Percentiles rank a stretch among this genome's conserved stretches.
These are phyloP conservation scores for Zosterops hypoxanthus DNA, from an alignment of 2,113 vertebrate genomes.

Conservation along the genomic window DNA sequence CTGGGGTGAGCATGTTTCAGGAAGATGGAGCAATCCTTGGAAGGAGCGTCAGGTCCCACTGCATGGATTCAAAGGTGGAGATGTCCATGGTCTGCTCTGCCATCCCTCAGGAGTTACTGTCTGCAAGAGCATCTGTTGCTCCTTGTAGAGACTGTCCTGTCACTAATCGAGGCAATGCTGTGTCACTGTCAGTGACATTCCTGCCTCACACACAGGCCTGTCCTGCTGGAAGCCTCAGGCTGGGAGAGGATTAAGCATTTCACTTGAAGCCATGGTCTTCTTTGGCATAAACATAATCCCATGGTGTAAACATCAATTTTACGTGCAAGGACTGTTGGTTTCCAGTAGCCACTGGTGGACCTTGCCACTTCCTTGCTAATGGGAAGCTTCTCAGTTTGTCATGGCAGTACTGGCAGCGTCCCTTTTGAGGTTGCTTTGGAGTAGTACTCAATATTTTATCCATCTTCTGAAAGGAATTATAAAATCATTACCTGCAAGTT, in stretches of 20 bases:
- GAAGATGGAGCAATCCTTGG: not conserved
- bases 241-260: not conserved
- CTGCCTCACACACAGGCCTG: not conserved
- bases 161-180: accelerated
- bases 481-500: slow-evolving; percentile 39
- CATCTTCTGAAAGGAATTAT: slow-evolving; percentile 23
- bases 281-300: not conserved
- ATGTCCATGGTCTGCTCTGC: not conserved
- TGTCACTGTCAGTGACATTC: accelerated
- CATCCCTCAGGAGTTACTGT: not conserved
- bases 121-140: not conserved
- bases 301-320: not conserved
- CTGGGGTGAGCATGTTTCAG: accelerated
- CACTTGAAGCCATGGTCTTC: not conserved
- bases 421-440: not conserved
- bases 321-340: accelerated
- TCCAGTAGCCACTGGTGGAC: not conserved
- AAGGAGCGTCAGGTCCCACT: not conserved
- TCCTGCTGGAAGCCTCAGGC: not conserved
- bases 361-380: not conserved
- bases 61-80: not conserved
- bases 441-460: slow-evolving; percentile 38
- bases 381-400: not conserved
- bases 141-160: not conserved
- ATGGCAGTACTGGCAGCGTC: not conserved